Percentiles rank a stretch among this genome's conserved stretches.
Conservation (phyloP, 2,797 vertebrate species). For the Sylvilagus floridanus region DNA sequence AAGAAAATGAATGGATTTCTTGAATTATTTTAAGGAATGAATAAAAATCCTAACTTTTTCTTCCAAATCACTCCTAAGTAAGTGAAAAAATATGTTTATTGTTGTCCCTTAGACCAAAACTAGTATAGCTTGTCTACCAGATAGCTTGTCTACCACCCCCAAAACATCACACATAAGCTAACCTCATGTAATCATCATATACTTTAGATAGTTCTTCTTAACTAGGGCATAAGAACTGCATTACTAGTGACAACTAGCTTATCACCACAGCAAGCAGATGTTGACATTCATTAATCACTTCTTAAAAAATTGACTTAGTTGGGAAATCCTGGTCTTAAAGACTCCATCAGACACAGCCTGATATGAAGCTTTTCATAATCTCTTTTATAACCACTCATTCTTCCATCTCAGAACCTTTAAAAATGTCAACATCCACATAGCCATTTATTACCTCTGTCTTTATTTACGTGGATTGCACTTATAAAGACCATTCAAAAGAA, state of each 20-base stretch:
- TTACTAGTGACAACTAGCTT: neutral
- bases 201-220: constrained; percentile 47
- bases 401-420: constrained; percentile 33
- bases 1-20: neutral
- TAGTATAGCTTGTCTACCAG: neutral
- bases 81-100: neutral
- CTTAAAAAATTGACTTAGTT: constrained; percentile 59
- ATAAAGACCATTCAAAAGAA: constrained; percentile 16
- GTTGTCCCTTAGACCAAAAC: neutral
- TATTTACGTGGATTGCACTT: constrained; percentile 33
- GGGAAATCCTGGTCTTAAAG: constrained; percentile 59
- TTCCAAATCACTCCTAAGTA: constrained; percentile 6
- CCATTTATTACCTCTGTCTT: constrained; percentile 43
- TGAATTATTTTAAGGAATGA: constrained; percentile 46
- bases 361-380: constrained; percentile 57
- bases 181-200: neutral
- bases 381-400: constrained; percentile 28
- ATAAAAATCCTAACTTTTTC: neutral
- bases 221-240: neutral
- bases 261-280: constrained; percentile 26
- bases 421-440: neutral
- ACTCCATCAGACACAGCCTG: neutral
- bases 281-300: neutral
- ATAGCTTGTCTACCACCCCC: neutral
- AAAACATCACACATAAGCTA: neutral